Percentiles rank a stretch among this genome's conserved stretches.
Evolutionary conservation across 2,113 vertebrate species (phyloP).

Genomic region (Salminus brasiliensis): DNA sequence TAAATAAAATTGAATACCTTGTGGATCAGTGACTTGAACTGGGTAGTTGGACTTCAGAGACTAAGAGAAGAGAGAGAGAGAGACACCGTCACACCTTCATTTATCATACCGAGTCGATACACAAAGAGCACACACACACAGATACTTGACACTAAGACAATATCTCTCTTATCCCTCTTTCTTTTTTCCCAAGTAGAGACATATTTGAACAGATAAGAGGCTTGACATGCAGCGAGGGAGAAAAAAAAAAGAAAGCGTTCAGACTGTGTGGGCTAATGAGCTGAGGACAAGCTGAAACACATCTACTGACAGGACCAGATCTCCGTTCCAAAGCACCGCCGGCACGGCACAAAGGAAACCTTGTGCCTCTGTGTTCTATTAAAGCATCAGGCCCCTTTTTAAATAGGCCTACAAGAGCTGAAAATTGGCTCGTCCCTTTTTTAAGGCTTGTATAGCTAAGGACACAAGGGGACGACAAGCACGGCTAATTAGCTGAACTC

Average conservation of each 20-base stretch:
- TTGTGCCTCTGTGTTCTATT: neutral
- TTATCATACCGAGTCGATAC: neutral
- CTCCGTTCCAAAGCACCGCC: constrained; percentile 21
- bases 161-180: constrained; percentile 32
- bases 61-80: constrained; percentile 72
- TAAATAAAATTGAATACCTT: constrained; percentile 73
- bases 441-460: neutral
- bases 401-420: neutral
- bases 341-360: neutral
- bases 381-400: neutral
- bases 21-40: constrained; percentile 90
- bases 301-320: neutral
- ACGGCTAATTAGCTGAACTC: neutral
- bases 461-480: neutral
- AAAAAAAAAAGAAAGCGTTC: constrained; percentile 26
- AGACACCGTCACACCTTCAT: constrained; percentile 5
- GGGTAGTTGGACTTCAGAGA: constrained; percentile 89
- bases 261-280: constrained; percentile 39
- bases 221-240: neutral
- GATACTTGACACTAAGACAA: constrained; percentile 21
- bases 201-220: constrained; percentile 37
- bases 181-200: constrained; percentile 28
- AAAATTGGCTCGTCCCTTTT: neutral
- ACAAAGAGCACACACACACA: constrained; percentile 39
- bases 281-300: constrained; percentile 45